A percentile compares a stretch with the other conserved stretches of the same genome.
phyloP scores from a whole-genome alignment of 2,888 invertebrate genomes.

The Drosophila suboccidentalis region DNA sequence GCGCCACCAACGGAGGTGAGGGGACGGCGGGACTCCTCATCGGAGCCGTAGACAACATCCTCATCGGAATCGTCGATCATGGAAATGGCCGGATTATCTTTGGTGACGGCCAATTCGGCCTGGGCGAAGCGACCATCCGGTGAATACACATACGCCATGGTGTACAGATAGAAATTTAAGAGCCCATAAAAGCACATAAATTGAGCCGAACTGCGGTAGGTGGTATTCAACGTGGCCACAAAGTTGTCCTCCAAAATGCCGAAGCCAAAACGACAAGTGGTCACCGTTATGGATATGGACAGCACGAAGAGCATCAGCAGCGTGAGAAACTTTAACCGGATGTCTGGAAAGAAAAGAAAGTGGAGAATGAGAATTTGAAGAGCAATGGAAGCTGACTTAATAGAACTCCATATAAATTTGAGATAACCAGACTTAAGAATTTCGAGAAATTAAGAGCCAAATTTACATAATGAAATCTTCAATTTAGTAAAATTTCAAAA shows the following conservation, averaged over 20 bases:
- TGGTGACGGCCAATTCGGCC: conserved; percentile 95
- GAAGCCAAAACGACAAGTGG: conserved; percentile 93
- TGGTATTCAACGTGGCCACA: conserved; percentile 94
- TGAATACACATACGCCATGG: conserved; percentile 97
- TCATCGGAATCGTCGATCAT: conserved; percentile 99
- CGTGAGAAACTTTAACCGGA: conserved; percentile 96
- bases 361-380: background rate
- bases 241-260: conserved; percentile 97
- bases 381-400: no score
- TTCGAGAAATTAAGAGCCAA: no score
- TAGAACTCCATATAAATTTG: no score
- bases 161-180: conserved; percentile 96
- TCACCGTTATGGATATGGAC: conserved; percentile 90
- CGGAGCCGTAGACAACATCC: conserved; percentile 97
- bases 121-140: conserved; percentile 93
- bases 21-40: conserved; percentile 94
- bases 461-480: no score
- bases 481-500: no score
- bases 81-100: conserved; percentile 98
- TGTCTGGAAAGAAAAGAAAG: conserved; percentile 87
- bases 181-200: conserved; percentile 98
- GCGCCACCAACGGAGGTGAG: conserved; percentile 89
- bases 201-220: conserved; percentile 96
- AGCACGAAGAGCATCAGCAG: conserved; percentile 93
- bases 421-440: no score